Conservation (phyloP, 2,888 invertebrate species). For the Notodonta ziczac region DNA sequence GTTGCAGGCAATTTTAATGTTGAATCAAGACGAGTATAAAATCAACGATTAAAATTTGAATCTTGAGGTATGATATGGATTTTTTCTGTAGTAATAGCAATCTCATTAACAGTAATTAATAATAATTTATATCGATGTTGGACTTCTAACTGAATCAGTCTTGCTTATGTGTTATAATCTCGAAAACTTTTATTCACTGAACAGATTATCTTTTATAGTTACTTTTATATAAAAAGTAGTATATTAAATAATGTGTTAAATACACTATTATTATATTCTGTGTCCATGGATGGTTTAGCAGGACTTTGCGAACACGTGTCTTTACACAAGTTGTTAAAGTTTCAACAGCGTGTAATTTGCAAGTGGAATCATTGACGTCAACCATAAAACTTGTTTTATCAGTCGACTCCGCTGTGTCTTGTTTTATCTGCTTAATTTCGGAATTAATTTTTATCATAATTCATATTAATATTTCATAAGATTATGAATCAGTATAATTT, state of each 20-base stretch:
- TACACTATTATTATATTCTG: neutral
- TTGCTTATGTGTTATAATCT: neutral
- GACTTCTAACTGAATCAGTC: neutral
- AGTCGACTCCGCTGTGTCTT: neutral
- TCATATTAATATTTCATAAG: neutral
- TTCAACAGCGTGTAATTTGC: neutral
- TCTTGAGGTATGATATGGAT: neutral
- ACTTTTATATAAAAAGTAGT: neutral
- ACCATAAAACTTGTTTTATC: conserved; percentile 14
- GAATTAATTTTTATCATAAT: conserved; percentile 16
- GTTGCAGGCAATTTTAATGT: neutral
- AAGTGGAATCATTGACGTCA: conserved; percentile 23
- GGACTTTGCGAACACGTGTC: neutral
- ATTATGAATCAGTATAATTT: neutral
- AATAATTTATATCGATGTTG: neutral
- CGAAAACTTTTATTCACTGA: too few relatives aligned
- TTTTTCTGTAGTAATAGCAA: neutral
- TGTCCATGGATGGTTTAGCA: neutral
- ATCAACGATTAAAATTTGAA: neutral
- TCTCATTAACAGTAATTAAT: neutral
- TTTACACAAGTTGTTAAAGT: neutral
- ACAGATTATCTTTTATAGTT: too few relatives aligned
- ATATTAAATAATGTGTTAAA: neutral
- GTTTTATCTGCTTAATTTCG: conserved; percentile 10
- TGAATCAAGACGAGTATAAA: neutral